Evolutionary conservation across 2,888 invertebrate genomes (phyloP).

Genomic region (Drosophila antonietae): DNA sequence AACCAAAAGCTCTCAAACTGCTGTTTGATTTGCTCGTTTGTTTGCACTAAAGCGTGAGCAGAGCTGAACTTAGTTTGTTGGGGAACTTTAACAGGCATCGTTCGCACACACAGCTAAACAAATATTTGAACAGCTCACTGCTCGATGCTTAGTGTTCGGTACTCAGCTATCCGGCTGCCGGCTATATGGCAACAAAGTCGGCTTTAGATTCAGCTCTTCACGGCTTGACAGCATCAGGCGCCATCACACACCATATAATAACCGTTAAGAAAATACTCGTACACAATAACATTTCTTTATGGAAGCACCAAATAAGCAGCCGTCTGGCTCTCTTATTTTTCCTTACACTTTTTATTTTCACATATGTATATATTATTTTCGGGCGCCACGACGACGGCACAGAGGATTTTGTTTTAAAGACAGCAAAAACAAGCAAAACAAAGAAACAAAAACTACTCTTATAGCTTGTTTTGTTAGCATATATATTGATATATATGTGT

Average conservation of each 20-base stretch:
- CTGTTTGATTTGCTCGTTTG: constrained; percentile 70
- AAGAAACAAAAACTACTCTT: not conserved
- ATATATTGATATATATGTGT: constrained; percentile 17
- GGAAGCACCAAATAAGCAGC: constrained; percentile 40
- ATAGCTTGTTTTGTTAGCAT: not conserved
- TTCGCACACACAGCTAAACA: constrained; percentile 68
- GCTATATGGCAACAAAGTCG: constrained; percentile 23
- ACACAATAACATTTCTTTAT: constrained; percentile 52
- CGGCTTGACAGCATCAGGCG: constrained; percentile 45
- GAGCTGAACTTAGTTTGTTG: constrained; percentile 56
- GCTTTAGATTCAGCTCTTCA: constrained; percentile 21
- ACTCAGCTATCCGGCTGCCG: not conserved
- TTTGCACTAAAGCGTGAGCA: constrained; percentile 61
- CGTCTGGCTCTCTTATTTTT: constrained; percentile 15
- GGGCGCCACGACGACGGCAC: constrained; percentile 35
- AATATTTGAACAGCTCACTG: constrained; percentile 71
- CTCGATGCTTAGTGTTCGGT: constrained; percentile 11
- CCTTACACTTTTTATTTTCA: constrained; percentile 13
- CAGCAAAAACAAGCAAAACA: constrained; percentile 2
- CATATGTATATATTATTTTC: constrained; percentile 5
- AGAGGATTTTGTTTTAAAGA: constrained; percentile 14
- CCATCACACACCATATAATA: constrained; percentile 49
- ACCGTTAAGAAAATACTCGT: constrained; percentile 52
- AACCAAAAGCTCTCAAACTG: constrained; percentile 56
- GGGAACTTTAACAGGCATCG: constrained; percentile 67